Evolutionary conservation across 1,140 invertebrate genomes (phyloP).

Genomic region (Caenorhabditis brenneri): DNA sequence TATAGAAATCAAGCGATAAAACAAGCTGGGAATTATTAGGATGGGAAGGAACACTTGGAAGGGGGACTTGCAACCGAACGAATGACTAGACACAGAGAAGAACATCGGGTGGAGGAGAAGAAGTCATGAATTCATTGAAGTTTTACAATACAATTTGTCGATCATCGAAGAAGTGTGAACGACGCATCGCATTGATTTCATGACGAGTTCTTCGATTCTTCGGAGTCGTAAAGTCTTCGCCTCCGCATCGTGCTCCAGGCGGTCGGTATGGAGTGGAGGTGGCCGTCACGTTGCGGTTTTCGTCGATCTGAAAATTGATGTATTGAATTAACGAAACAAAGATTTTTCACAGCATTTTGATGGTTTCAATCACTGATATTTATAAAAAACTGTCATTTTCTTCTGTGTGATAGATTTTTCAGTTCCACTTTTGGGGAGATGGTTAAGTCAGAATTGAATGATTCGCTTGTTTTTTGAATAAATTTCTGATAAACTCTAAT

Average conservation of each 20-base stretch:
- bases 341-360: neutral
- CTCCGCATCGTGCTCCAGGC: slow-evolving; percentile 13
- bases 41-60: too few relatives aligned
- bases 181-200: slow-evolving; percentile 37
- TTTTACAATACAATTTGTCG: slow-evolving; percentile 13
- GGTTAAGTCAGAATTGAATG: too few relatives aligned
- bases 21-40: neutral
- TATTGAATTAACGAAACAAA: too few relatives aligned
- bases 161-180: slow-evolving; percentile 16
- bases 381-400: too few relatives aligned
- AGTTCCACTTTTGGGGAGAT: too few relatives aligned
- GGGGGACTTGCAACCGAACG: neutral
- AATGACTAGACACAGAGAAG: neutral
- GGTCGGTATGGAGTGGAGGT: neutral
- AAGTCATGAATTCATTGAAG: neutral
- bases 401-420: too few relatives aligned
- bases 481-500: too few relatives aligned
- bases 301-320: slow-evolving; percentile 12
- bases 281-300: neutral
- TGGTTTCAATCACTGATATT: neutral
- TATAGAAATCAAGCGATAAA: too few relatives aligned
- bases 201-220: slow-evolving; percentile 13
- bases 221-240: slow-evolving; percentile 22
- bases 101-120: neutral
- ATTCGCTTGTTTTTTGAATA: too few relatives aligned